These are phyloP conservation scores for Siphlonurus alternatus DNA, from an alignment of 2,888 invertebrate genomes.

Conservation along the genomic window DNA sequence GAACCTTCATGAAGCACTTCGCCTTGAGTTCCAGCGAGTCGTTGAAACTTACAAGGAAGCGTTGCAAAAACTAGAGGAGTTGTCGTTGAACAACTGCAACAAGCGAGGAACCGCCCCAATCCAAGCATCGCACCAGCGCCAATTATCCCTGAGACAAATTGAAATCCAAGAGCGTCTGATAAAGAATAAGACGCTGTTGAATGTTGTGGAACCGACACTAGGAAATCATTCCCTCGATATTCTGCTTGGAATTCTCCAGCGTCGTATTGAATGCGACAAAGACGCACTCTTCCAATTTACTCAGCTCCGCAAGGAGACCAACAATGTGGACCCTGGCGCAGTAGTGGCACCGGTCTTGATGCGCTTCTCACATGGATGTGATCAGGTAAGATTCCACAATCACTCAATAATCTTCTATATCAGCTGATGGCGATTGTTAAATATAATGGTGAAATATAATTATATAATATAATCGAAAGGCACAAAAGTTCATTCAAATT, in stretches of 20 bases:
- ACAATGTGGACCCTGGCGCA: constrained; percentile 37
- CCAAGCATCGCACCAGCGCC: constrained; percentile 74
- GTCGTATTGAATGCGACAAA: constrained; percentile 79
- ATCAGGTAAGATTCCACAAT: constrained; percentile 31
- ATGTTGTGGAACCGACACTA: constrained; percentile 45
- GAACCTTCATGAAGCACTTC: constrained; percentile 61
- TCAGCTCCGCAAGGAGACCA: constrained; percentile 35
- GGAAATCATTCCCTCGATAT: constrained; percentile 68
- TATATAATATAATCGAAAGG: too few species aligned
- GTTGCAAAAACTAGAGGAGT: constrained; percentile 59
- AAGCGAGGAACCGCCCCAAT: constrained; percentile 47
- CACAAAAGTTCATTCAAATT: too few species aligned
- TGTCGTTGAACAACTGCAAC: constrained; percentile 22
- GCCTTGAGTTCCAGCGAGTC: constrained; percentile 46
- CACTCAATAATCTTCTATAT: too few species aligned
- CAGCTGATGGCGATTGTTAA: too few species aligned
- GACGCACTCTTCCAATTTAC: constrained; percentile 57
- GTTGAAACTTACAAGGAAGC: constrained; percentile 77
- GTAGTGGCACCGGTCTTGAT: constrained; percentile 37
- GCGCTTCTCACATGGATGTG: constrained; percentile 31
- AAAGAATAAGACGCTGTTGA: constrained; percentile 78
- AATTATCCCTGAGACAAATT: constrained; percentile 62
- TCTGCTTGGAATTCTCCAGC: constrained; percentile 49
- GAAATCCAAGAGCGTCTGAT: constrained; percentile 82
- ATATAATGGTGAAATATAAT: too few species aligned